Base-by-base conservation (phyloP, 2,888 invertebrate genomes). In the Philonicus albiceps region DNA sequence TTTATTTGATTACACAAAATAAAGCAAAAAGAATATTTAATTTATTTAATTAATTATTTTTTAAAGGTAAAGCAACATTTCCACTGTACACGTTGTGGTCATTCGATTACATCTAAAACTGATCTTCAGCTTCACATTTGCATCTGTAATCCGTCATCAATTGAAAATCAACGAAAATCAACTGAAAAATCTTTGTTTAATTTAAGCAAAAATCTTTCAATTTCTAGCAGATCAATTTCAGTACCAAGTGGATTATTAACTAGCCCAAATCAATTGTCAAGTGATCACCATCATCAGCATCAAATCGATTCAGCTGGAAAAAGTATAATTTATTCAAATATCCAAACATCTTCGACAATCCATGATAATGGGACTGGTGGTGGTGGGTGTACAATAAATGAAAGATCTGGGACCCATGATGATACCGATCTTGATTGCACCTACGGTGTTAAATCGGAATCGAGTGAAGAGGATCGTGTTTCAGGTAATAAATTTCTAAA, bases 71-170 rank as follows among this genome's bases (percentile, higher is more conserved):
- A 95, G 89, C 93, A 95, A 34, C 96, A 96, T 91, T 96, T 95
- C 91, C 96, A 96, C 91, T 96, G 96, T 90, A 94, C 95, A 0
- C 94, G 94, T 88, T 96, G 96, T 90, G 95, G 95, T 88, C 96
- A 95, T 90, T 95, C 95, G 0, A 96, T 96, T 90, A 95, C 96
- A 6, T 64, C 74, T 34, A 81, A 84, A 43, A 19, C 74, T 3
- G 87, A 88, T 34, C 83, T 88, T 53, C 81, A 84, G 19, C 81
- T 81, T 11, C 89, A 89, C 31, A 27, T 87, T 3, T 87, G 87
- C 30, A 49, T 88, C 87, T 8, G 85, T 22, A 43, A 53, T 53
- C 8, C 85, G 1, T 53, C 53, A n/a, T 53, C 53, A 13, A 30
- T 43, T 11, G 27, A 64, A 7, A 22, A 64, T 19, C 49, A 49